Conservation (phyloP, 2,113 vertebrate species). For the Camelus dromedarius region DNA sequence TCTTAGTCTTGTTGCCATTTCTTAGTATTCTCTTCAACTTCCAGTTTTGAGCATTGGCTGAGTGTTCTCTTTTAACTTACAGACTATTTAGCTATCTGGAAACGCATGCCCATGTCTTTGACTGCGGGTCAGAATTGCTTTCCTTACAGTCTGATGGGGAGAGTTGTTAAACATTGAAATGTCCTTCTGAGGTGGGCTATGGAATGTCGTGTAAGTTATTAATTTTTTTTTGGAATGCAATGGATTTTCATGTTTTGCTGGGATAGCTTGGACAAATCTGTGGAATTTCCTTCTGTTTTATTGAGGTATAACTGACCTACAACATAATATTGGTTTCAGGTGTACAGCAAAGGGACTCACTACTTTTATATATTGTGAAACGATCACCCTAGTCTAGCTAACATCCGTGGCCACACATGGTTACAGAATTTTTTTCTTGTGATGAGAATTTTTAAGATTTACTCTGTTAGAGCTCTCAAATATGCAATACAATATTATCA, state of each 20-base stretch:
- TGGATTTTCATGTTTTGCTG: neutral
- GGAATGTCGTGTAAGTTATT: neutral
- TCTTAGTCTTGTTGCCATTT: neutral
- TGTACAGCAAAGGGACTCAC: neutral
- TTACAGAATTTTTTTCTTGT: neutral
- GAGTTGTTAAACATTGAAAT: neutral
- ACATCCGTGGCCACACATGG: neutral
- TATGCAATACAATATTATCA: neutral
- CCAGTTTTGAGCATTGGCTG: neutral
- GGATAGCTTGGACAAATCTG: neutral
- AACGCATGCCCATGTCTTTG: neutral
- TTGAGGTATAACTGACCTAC: neutral
- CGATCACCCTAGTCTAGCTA: neutral
- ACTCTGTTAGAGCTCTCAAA: neutral
- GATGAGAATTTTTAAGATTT: neutral
- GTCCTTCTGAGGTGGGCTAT: neutral
- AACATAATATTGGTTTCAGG: neutral
- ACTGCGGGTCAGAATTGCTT: neutral
- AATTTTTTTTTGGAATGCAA: neutral
- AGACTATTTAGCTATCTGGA: neutral
- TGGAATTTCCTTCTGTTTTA: neutral
- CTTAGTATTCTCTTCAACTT: neutral
- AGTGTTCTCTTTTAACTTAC: neutral
- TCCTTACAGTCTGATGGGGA: neutral
- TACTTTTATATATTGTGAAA: neutral